These are phyloP conservation scores for Epiblema foenella DNA, from an alignment of 2,888 invertebrate genomes.

Conservation along the genomic window DNA sequence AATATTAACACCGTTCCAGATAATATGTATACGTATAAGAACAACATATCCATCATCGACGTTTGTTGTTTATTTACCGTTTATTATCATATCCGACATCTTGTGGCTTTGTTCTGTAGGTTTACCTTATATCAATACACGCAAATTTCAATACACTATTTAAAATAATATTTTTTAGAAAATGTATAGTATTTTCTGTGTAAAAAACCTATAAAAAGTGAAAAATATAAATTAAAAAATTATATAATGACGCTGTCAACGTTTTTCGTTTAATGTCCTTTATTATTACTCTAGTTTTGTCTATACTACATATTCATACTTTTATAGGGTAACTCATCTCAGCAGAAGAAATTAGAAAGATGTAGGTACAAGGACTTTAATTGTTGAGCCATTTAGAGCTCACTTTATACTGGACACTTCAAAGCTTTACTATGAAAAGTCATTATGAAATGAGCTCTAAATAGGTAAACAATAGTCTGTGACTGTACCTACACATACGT, in stretches of 20 bases:
- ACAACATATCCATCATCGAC: neutral
- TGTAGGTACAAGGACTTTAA: no score
- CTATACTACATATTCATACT: no score
- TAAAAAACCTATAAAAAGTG: neutral
- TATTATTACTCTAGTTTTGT: no score
- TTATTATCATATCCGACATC: conserved; percentile 82
- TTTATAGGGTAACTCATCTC: no score
- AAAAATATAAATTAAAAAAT: neutral
- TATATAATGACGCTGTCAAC: conserved; percentile 7
- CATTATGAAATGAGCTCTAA: no score
- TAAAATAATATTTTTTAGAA: neutral
- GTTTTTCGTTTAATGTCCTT: neutral
- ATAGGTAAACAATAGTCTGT: no score
- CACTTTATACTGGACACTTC: no score
- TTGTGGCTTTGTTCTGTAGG: conserved; percentile 42
- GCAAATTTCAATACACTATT: neutral
- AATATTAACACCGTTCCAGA: no score
- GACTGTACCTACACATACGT: no score
- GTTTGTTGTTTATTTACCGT: conserved; percentile 59
- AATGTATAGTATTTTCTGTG: neutral
- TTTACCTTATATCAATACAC: neutral
- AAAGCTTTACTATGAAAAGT: no score
- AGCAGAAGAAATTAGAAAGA: no score
- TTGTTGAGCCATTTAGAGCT: no score
- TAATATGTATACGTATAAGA: neutral